Evolutionary conservation across 1,140 invertebrate species (phyloP), one percentile per base, ranked within the genome.

Genomic region (Callitettix versicolor): DNA sequence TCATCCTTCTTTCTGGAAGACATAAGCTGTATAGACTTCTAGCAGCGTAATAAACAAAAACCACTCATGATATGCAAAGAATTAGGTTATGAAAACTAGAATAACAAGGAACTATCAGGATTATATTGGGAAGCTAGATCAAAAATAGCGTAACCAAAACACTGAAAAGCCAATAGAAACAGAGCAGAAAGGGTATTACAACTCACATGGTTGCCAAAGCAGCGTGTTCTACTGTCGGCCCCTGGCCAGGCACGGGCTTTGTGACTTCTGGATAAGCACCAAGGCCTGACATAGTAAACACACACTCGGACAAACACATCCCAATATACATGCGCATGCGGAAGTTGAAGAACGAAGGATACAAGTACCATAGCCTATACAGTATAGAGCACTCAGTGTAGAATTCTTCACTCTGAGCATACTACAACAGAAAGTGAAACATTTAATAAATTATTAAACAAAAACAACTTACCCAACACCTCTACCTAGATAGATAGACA

Each of bases 261-360:
- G 80, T 77, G 14, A 73, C 70, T 0, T 72, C 73, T 0, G 94
- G 95, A 73, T 97, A 98, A 3, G 87, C 88, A 7, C 95, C 95
- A 3, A 97, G 72, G 0, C 91, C 91, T 17, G 86, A 82, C 67
- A 86, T 84, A 15, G 90, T 89, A 66, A 91, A 95, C n/a, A 89
- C 85, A 68, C 86, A 89, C 69, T 97, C 93, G 0, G 92, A 86
- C 15, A 97, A 66, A 1, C 85, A 80, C 76, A 96, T 86, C 0
- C 91, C 94, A 20, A 82, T 80, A 65, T 94, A 97, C 47, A 98
- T 84, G 53, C 94, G 76, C 69, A 89, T 84, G 6, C 92, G 80
- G 69, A 96, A 95, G 47, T 80, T 81, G 21, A 88, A 80, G 67
- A 97, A 98, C 44, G 87, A 77, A 1, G 88, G 83, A 70, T 87